These are phyloP conservation scores for Pycnonotus jocosus DNA, from an alignment of 2,113 vertebrate genomes.

Conservation along the genomic window DNA sequence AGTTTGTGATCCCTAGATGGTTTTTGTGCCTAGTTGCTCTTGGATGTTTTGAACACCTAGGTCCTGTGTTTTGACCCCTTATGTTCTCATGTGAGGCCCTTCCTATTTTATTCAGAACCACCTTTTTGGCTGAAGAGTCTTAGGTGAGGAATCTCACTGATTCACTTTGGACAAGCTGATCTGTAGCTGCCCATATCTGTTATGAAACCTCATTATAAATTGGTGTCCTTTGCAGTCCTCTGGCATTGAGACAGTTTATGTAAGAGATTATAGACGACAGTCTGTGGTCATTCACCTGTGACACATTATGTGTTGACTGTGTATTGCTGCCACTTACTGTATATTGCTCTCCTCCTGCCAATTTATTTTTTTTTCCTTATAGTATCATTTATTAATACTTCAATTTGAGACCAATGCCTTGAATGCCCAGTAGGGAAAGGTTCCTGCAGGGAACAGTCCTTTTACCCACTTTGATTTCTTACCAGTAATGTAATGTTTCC, in stretches of 20 bases:
- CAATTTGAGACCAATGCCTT: not conserved
- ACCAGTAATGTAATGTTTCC: not conserved
- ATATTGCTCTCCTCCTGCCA: not conserved
- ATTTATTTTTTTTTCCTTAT: rapidly evolving
- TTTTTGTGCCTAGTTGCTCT: not conserved
- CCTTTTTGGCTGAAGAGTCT: not conserved
- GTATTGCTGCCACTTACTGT: not conserved
- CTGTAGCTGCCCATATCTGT: not conserved
- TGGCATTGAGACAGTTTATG: not conserved
- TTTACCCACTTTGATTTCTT: not conserved
- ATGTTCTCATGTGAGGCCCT: not conserved
- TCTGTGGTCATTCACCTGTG: not conserved
- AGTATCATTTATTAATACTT: not conserved
- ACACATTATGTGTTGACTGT: not conserved
- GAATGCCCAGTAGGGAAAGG: not conserved
- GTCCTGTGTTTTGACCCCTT: not conserved
- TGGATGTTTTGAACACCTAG: not conserved
- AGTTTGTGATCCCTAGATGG: not conserved
- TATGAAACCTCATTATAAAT: not conserved
- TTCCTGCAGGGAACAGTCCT: not conserved
- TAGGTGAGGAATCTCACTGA: not conserved
- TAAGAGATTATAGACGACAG: not conserved
- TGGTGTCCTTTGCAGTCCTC: conserved; percentile 10
- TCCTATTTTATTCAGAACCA: not conserved
- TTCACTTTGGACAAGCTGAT: not conserved